Conservation (phyloP, 2,797 vertebrate species). For the Acrocephalus scirpaceus region DNA sequence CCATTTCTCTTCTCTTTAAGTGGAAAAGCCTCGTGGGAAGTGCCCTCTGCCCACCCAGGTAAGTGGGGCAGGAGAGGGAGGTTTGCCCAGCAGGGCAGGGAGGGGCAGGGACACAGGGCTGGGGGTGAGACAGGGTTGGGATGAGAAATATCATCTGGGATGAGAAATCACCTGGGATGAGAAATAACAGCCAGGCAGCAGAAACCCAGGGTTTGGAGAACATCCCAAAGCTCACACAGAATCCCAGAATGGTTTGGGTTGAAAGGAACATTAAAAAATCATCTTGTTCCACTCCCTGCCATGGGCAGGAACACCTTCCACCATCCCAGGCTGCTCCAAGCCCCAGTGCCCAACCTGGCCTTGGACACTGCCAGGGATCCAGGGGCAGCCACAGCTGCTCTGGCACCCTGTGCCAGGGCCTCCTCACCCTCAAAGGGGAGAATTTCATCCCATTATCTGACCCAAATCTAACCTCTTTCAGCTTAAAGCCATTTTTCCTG, state of each 20-base stretch:
- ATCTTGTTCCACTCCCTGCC: fast-evolving
- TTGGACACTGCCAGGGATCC: not conserved
- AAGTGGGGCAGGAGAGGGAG: not conserved
- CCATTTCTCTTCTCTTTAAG: not conserved
- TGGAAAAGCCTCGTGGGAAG: not conserved
- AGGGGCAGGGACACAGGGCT: not conserved
- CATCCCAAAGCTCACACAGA: not conserved
- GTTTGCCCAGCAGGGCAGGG: not conserved
- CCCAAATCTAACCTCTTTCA: not conserved
- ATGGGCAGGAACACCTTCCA: not conserved
- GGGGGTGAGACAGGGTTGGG: not conserved
- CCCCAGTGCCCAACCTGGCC: not conserved
- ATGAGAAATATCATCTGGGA: not conserved
- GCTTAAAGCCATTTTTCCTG: not conserved
- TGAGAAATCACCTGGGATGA: too few species aligned
- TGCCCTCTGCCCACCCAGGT: not conserved
- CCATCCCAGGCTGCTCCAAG: fast-evolving
- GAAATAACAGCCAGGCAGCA: not conserved
- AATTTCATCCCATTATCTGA: not conserved
- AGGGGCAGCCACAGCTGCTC: not conserved
- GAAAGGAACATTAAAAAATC: fast-evolving
- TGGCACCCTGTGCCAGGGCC: not conserved
- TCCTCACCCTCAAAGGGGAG: fast-evolving
- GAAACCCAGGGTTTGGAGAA: not conserved
- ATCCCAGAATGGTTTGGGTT: not conserved